Evolutionary conservation across 2,797 vertebrate genomes (phyloP).

Genomic region (Eulemur rubriventer): DNA sequence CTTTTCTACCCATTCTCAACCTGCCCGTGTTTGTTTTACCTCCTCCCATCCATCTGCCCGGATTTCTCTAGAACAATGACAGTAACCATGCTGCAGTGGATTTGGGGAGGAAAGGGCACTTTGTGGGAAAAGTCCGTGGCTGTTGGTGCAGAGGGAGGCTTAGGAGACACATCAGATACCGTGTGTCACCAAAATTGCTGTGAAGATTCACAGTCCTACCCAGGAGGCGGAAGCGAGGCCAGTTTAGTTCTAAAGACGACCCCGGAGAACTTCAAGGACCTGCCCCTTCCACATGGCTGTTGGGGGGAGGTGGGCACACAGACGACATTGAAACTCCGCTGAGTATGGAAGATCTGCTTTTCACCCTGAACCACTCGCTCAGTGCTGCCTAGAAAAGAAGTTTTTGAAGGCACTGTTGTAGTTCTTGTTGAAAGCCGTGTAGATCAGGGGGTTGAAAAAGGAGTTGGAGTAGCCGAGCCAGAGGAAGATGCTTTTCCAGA

Average conservation of each 20-base stretch:
- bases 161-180: rapidly evolving
- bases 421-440: slow-evolving; percentile 98
- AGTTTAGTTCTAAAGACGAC: neutral
- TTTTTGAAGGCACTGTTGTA: slow-evolving; percentile 97
- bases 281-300: neutral
- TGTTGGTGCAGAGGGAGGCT: neutral
- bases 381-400: slow-evolving; percentile 93
- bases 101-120: neutral
- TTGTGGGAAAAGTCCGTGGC: neutral
- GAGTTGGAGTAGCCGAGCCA: slow-evolving; percentile 99
- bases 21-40: rapidly evolving
- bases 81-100: rapidly evolving
- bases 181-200: neutral
- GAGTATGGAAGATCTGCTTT: neutral
- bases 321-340: rapidly evolving
- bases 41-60: neutral
- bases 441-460: slow-evolving; percentile 98
- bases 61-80: neutral
- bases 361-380: slow-evolving; percentile 53
- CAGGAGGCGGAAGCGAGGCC: rapidly evolving
- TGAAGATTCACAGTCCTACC: neutral
- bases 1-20: neutral
- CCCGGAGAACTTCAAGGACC: neutral
- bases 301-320: neutral
- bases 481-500: slow-evolving; percentile 98